phyloP scores from a whole-genome alignment of 2,888 invertebrate genomes.

The Pristionchus maxplancki region DNA sequence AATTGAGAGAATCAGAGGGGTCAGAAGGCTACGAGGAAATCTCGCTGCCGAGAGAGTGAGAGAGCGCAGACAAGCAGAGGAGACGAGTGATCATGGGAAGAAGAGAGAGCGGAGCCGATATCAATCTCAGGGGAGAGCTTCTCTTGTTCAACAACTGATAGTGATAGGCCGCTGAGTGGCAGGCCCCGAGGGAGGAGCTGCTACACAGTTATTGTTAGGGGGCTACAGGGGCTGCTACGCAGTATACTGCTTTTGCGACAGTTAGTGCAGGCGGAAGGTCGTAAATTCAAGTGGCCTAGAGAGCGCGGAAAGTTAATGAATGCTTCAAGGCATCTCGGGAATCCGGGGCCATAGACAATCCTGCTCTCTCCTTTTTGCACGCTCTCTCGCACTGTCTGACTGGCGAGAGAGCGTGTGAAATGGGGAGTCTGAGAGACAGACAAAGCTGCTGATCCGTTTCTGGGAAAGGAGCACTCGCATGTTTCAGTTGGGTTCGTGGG shows the following conservation, averaged over 20 bases:
- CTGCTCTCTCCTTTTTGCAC: too few species aligned
- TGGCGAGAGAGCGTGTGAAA: too few species aligned
- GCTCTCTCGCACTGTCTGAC: too few species aligned
- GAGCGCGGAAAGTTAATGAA: background rate
- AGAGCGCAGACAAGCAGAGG: background rate
- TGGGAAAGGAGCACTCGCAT: too few species aligned
- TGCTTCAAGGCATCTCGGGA: background rate
- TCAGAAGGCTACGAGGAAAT: background rate
- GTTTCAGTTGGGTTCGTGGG: too few species aligned
- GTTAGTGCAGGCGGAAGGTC: background rate
- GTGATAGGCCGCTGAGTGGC: conserved; percentile 4
- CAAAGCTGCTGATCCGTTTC: too few species aligned
- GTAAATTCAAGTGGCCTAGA: background rate
- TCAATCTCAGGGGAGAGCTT: background rate
- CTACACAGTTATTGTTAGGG: background rate
- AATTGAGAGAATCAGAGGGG: background rate
- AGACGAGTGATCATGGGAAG: background rate
- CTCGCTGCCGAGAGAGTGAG: background rate
- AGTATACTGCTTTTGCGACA: background rate
- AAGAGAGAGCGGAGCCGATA: background rate
- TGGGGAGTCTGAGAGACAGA: too few species aligned
- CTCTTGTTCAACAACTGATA: conserved; percentile 1
- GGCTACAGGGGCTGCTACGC: background rate
- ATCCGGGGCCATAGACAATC: background rate
- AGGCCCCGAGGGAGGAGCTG: background rate